Percentiles rank a stretch among this genome's conserved stretches.
Evolutionary conservation across 1,140 invertebrate genomes (phyloP).

Genomic region (Drosophila albomicans): DNA sequence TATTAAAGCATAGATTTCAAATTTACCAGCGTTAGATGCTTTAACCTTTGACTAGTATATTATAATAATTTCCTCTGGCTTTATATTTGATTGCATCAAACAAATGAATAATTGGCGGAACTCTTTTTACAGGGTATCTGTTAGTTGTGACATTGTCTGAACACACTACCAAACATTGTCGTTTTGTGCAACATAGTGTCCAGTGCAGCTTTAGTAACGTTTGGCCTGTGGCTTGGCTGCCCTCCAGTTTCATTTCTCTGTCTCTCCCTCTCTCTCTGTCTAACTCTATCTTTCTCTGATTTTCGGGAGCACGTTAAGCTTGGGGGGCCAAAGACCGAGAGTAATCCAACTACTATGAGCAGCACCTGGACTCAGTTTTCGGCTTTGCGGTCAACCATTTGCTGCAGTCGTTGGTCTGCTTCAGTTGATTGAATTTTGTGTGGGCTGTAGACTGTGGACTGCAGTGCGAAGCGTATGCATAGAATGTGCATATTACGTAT

Average conservation of each 20-base stretch:
- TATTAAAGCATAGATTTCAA: no score
- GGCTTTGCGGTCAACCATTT: conserved; percentile 28
- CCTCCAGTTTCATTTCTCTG: not conserved
- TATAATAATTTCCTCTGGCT: no score
- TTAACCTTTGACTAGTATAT: no score
- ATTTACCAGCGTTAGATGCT: no score
- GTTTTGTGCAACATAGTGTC: not conserved
- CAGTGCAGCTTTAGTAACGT: conserved; percentile 7
- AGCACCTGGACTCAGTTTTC: conserved; percentile 26
- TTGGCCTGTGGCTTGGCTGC: conserved; percentile 6
- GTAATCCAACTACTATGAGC: conserved; percentile 31
- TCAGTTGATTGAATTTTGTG: conserved; percentile 25
- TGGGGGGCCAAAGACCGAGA: not conserved
- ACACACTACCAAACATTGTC: not conserved
- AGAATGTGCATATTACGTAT: conserved; percentile 28
- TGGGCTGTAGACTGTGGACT: not conserved
- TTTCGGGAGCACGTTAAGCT: no score
- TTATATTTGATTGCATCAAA: no score
- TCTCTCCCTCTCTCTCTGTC: no score
- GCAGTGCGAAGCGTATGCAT: not conserved
- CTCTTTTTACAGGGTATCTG: not conserved
- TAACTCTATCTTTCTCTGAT: not conserved
- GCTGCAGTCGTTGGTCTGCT: conserved; percentile 13
- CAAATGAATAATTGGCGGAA: fast-evolving
- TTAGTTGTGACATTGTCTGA: not conserved